These are phyloP conservation scores for Sciurus niger DNA, from an alignment of 2,113 vertebrate genomes.

Conservation along the genomic window DNA sequence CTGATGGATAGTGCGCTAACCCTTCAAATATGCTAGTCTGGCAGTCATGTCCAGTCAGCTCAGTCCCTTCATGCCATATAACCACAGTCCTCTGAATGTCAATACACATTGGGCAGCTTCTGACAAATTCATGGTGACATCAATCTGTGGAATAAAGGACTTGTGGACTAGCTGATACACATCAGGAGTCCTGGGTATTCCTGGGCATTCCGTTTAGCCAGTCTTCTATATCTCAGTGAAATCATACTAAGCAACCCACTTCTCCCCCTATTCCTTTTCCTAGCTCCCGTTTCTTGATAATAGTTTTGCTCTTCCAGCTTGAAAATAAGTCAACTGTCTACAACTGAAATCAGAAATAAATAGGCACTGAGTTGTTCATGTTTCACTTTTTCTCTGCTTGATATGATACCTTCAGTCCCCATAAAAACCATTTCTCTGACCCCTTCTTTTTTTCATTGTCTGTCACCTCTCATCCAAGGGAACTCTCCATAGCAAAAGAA, in stretches of 20 bases:
- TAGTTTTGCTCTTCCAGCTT: not conserved
- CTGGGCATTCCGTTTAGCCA: not conserved
- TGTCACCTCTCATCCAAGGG: not conserved
- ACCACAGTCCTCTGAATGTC: not conserved
- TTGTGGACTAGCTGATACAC: too few relatives aligned
- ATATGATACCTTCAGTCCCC: not conserved
- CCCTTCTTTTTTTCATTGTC: not conserved
- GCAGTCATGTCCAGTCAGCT: too few relatives aligned
- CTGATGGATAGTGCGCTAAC: not conserved
- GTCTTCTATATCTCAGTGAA: not conserved
- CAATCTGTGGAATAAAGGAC: too few relatives aligned
- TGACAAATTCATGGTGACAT: not conserved
- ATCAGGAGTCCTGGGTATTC: not conserved
- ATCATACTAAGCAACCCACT: not conserved
- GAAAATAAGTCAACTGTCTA: not conserved
- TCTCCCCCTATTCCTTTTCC: not conserved
- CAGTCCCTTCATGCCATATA: fast-evolving
- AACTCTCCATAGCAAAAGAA: not conserved
- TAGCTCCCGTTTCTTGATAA: not conserved
- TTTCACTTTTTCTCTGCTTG: not conserved
- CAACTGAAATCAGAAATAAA: not conserved
- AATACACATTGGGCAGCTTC: not conserved
- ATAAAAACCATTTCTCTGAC: not conserved
- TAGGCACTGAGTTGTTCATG: not conserved
- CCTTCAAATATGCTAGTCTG: not conserved